Evolutionary conservation across 2,888 invertebrate species (phyloP).

Genomic region (Cenopis cana): DNA sequence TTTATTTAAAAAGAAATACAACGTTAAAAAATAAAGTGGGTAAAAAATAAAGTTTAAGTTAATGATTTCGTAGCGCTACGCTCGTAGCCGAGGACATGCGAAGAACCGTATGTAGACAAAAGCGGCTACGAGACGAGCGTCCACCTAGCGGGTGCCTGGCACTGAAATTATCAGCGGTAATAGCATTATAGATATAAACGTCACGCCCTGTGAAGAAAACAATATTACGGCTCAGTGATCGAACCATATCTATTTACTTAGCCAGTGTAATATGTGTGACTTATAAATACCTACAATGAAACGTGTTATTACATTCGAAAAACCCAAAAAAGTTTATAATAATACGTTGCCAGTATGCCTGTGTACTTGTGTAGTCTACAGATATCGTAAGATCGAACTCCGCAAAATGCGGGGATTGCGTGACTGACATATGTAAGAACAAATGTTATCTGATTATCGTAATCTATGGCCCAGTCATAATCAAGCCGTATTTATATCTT

Average conservation of each 20-base stretch:
- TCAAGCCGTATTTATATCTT: background rate
- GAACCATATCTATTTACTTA: conserved; percentile 7
- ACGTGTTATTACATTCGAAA: background rate
- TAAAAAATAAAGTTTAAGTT: too few species aligned
- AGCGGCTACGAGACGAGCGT: too few species aligned
- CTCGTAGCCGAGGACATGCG: too few species aligned
- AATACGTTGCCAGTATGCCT: background rate
- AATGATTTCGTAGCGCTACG: too few species aligned
- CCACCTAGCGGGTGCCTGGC: too few species aligned
- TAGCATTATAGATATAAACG: conserved; percentile 12
- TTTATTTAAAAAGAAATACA: too few species aligned
- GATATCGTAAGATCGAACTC: conserved; percentile 8
- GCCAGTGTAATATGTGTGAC: background rate
- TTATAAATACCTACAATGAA: conserved; percentile 5
- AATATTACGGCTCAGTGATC: conserved; percentile 22
- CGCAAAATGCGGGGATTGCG: conserved; percentile 29
- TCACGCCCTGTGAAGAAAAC: conserved; percentile 30
- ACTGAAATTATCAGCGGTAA: background rate
- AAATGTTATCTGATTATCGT: conserved; percentile 13
- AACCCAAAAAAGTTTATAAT: background rate
- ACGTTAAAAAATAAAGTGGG: too few species aligned
- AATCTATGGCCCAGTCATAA: conserved; percentile 10
- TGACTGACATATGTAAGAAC: conserved; percentile 15
- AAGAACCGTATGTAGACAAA: too few species aligned
- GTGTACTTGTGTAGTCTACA: too few species aligned